Conservation (phyloP, 2,113 vertebrate genomes). For the Caretta caretta region DNA sequence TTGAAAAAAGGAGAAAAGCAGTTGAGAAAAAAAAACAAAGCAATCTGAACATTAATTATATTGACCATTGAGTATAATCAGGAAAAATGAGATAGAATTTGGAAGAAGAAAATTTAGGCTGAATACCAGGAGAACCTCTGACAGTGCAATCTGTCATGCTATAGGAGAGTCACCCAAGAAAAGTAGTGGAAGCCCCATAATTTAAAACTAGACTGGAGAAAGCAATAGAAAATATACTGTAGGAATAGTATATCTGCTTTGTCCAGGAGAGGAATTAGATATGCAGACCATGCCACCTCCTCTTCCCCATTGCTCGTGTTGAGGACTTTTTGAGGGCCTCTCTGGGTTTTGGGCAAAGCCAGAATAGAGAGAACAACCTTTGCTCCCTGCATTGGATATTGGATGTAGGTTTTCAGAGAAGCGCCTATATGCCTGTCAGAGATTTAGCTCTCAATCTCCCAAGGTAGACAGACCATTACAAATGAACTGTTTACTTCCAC, state of each 20-base stretch:
- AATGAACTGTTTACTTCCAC: neutral
- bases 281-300: neutral
- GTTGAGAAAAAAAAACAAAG: neutral
- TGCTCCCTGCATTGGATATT: neutral
- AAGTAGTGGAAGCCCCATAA: neutral
- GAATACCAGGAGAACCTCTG: slow-evolving; percentile 1
- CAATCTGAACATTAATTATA: neutral
- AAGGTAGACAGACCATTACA: neutral
- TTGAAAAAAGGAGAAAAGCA: neutral
- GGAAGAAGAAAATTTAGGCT: neutral
- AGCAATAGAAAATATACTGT: neutral
- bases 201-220: neutral
- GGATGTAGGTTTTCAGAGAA: neutral
- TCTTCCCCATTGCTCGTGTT: neutral
- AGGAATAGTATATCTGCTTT: neutral
- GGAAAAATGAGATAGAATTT: neutral
- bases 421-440: neutral
- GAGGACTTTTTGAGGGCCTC: neutral
- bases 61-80: neutral
- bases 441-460: neutral
- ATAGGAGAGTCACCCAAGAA: neutral
- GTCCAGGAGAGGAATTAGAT: neutral
- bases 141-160: neutral
- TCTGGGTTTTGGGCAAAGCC: neutral
- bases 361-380: neutral